phyloP scores from a whole-genome alignment of 2,888 invertebrate genomes.

The Yponomeuta malinellus region DNA sequence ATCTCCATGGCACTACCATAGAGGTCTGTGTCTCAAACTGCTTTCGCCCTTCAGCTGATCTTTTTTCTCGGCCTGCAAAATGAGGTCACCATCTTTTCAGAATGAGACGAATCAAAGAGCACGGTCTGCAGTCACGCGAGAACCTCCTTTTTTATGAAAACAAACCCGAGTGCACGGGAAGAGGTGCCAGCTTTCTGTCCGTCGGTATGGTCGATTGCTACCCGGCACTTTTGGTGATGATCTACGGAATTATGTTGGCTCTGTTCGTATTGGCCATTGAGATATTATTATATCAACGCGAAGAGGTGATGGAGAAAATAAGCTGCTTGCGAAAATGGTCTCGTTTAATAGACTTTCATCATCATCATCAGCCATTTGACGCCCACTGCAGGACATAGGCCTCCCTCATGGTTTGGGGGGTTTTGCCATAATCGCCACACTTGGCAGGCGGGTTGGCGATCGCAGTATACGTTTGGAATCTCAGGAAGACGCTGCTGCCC shows the following conservation, averaged over 20 bases:
- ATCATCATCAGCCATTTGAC: not conserved
- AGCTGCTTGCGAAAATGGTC: conserved; percentile 16
- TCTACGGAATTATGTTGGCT: conserved; percentile 48
- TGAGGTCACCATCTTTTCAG: conserved; percentile 37
- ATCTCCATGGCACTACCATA: too few relatives aligned
- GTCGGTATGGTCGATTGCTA: conserved; percentile 80
- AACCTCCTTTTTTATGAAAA: conserved; percentile 77
- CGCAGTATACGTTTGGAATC: too few relatives aligned
- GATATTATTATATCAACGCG: conserved; percentile 31
- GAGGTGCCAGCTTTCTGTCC: conserved; percentile 78
- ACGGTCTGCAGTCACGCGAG: conserved; percentile 77
- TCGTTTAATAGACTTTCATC: not conserved
- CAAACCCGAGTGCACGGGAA: conserved; percentile 78
- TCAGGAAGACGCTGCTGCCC: too few relatives aligned
- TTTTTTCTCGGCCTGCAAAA: not conserved
- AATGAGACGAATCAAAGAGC: conserved; percentile 60
- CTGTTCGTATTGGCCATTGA: conserved; percentile 40
- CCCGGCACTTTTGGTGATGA: conserved; percentile 54
- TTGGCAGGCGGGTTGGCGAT: too few relatives aligned
- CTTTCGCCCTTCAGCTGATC: too few relatives aligned
- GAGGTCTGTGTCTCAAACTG: too few relatives aligned
- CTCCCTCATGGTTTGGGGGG: too few relatives aligned
- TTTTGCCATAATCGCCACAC: too few relatives aligned
- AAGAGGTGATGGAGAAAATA: conserved; percentile 28
- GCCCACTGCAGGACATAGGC: too few relatives aligned